These are phyloP conservation scores for Nylanderia fulva DNA, from an alignment of 1,140 invertebrate species.

Conservation along the genomic window DNA sequence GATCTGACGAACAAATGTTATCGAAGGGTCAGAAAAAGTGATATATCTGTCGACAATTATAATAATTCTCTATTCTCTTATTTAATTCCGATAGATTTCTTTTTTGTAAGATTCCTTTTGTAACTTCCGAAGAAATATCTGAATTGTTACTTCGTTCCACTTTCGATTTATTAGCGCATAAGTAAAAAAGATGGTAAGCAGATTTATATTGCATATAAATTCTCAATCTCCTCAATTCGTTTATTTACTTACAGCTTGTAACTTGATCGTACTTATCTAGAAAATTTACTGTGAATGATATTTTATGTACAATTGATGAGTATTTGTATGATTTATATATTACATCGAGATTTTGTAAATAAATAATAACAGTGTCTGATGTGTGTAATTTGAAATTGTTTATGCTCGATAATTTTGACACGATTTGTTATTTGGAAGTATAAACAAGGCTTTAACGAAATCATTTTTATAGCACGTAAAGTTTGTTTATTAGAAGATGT, in stretches of 20 bases:
- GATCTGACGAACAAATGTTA: too few species aligned
- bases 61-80: not conserved
- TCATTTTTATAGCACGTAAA: too few species aligned
- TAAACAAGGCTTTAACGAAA: not conserved
- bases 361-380: not conserved
- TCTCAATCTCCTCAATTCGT: not conserved
- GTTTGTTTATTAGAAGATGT: too few species aligned
- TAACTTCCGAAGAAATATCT: not conserved
- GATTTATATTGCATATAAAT: not conserved
- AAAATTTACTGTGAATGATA: not conserved
- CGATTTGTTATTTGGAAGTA: not conserved
- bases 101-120: not conserved
- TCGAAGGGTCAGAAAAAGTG: too few species aligned
- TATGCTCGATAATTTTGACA: not conserved
- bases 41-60: too few species aligned
- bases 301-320: not conserved
- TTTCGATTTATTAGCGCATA: not conserved
- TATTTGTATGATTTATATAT: not conserved
- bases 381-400: not conserved
- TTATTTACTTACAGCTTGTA: not conserved
- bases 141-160: not conserved
- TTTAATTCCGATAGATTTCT: not conserved
- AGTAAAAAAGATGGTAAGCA: slow-evolving; percentile 28
- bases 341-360: not conserved
- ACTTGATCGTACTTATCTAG: not conserved